Evolutionary conservation across 2,113 vertebrate genomes (phyloP), one percentile per base, ranked within the genome.

Genomic region (Poeciliopsis retropinna): DNA sequence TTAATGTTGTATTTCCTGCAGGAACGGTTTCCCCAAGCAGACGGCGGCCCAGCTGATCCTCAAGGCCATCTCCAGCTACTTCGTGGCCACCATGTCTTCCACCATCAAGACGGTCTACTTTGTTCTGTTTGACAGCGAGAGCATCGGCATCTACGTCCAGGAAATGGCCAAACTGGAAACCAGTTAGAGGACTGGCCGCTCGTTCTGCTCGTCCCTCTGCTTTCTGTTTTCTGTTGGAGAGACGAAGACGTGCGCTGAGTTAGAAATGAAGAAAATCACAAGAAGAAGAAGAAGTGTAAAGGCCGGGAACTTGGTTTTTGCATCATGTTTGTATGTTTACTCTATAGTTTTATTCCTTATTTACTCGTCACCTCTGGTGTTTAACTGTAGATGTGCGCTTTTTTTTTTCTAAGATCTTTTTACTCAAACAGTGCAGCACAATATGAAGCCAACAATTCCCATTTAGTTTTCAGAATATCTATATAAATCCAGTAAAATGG

Each of bases 41-140:
- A 99, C 95, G 0, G 98, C 98, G 0, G 98, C 98, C 19, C 98
- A 99, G 94, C 96, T 99, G 44, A 99, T 99, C 84, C 95, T 99
- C 75, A 99, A 97, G 93, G 96, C 97, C 92, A 99, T 99, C 91
- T 99, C 96, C 95, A 98, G 91, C 90, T 99, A 99, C 91, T 99
- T 99, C 14, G 97, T 99, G 89, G 95, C 97, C n/a, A 99, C 97
- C 0, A 99, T 99, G 98, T 97, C 97, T 73, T 99, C 98, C 80
- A 97, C 96, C 80, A 99, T 99, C 96, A 99, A 99, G 93, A 99
- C 97, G 0, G 96, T 99, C 78, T 98, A 97, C 93, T 99, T 99
- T 0, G 97, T 99, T 91, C 96, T 99, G 82, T 99, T 99, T 0
- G 98, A 99, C 95, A 98, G 96, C 0, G 98, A 99, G 94, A 99